A percentile compares a stretch with the other conserved stretches of the same genome.
phyloP scores from a whole-genome alignment of 2,113 vertebrate species.

The Desmodus rotundus region DNA sequence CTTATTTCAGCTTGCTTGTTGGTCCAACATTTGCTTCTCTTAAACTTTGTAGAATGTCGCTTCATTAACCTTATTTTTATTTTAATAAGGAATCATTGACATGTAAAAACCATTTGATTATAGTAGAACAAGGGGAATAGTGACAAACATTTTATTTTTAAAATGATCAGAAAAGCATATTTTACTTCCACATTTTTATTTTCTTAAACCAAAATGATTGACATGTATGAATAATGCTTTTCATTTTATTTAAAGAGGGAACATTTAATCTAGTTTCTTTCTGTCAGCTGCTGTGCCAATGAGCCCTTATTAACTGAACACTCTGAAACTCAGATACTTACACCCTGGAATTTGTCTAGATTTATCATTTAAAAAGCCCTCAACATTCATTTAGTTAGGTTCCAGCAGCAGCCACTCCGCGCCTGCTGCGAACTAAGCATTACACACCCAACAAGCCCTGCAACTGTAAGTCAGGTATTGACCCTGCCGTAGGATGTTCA shows the following conservation, averaged over 20 bases:
- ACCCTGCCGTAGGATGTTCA: not conserved
- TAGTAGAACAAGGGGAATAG: not conserved
- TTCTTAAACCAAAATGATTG: constrained; percentile 23
- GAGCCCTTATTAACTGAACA: not conserved
- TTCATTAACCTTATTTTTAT: constrained; percentile 25
- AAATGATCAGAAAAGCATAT: not conserved
- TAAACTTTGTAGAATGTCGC: not conserved
- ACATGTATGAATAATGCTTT: not conserved
- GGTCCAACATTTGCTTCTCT: not conserved
- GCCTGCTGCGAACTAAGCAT: not conserved
- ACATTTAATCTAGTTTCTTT: not conserved
- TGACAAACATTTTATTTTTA: not conserved
- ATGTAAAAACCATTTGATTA: not conserved
- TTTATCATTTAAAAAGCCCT: not conserved
- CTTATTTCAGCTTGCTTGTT: not conserved
- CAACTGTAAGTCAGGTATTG: not conserved
- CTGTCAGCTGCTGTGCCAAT: not conserved
- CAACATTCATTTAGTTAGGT: not conserved
- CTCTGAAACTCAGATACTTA: not conserved
- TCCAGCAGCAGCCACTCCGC: not conserved
- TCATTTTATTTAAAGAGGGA: constrained; percentile 11
- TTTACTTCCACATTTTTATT: constrained; percentile 19
- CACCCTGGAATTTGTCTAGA: not conserved
- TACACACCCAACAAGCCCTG: not conserved
- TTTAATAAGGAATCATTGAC: not conserved